phyloP scores from a whole-genome alignment of 2,797 vertebrate species.

The Aeoliscus strigatus region DNA sequence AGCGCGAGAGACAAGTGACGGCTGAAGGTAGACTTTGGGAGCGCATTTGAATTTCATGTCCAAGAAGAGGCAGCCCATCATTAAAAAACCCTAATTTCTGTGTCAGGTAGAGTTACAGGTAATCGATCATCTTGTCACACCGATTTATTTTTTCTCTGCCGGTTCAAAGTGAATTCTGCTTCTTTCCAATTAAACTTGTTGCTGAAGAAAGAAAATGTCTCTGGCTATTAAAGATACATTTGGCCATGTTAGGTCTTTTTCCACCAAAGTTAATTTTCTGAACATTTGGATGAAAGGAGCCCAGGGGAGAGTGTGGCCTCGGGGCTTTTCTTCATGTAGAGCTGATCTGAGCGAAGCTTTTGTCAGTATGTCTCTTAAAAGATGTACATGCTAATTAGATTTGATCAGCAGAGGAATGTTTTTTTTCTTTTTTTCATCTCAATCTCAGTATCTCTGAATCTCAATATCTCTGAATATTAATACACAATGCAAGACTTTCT shows the following conservation, averaged over 20 bases:
- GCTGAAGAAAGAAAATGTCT: constrained; percentile 75
- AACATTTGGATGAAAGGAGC: constrained; percentile 56
- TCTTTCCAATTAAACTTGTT: constrained; percentile 87
- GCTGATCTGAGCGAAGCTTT: constrained; percentile 2
- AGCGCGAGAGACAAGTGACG: constrained; percentile 84
- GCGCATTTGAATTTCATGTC: constrained; percentile 93
- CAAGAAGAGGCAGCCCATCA: constrained; percentile 89
- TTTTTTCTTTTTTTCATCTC: too few relatives aligned
- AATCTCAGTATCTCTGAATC: too few relatives aligned
- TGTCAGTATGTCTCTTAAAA: constrained; percentile 19
- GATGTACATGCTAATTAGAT: constrained; percentile 10
- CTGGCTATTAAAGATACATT: constrained; percentile 74
- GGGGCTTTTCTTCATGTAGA: too few relatives aligned
- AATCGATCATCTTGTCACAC: constrained; percentile 92
- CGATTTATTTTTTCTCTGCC: constrained; percentile 75
- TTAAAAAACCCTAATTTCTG: constrained; percentile 93
- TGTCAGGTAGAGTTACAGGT: constrained; percentile 92
- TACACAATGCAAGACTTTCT: too few relatives aligned
- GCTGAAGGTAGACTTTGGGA: constrained; percentile 86
- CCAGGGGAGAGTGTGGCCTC: constrained; percentile 25
- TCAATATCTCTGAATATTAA: too few relatives aligned
- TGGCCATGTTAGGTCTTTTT: constrained; percentile 68
- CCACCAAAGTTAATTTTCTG: constrained; percentile 62
- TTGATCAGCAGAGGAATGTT: background rate
- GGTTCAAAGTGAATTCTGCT: constrained; percentile 82